Evolutionary conservation across 1,140 invertebrate genomes (phyloP).

Genomic region (Myzus persicae): DNA sequence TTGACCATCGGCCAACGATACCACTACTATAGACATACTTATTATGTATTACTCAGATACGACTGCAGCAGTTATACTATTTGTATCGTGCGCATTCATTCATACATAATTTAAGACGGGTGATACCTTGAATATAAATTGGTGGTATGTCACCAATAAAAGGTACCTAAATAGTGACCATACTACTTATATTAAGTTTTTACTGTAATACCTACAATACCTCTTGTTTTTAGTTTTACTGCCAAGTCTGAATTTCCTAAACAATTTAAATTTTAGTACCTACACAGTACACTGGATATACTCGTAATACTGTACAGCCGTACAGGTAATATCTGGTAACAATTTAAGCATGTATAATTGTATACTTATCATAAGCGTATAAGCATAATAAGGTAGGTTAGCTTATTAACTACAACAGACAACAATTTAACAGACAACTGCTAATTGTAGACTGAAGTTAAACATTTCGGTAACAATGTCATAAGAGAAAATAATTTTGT

Average conservation of each 20-base stretch:
- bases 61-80: not conserved
- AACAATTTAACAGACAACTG: too few relatives aligned
- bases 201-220: not conserved
- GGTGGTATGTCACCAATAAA: not conserved
- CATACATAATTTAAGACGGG: not conserved
- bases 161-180: not conserved
- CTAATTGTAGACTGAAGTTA: too few relatives aligned
- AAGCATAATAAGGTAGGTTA: too few relatives aligned
- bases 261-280: not conserved
- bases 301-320: not conserved
- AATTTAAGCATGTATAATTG: not conserved
- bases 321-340: not conserved
- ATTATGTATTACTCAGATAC: not conserved
- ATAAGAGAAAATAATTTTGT: too few relatives aligned
- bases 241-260: not conserved
- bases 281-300: not conserved
- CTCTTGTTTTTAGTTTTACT: not conserved
- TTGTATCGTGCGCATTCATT: not conserved
- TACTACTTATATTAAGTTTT: not conserved
- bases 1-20: not conserved
- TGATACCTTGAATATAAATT: slow-evolving; percentile 11
- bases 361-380: too few relatives aligned
- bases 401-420: too few relatives aligned
- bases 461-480: too few relatives aligned
- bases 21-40: not conserved